Evolutionary conservation across 1,140 invertebrate genomes (phyloP), one percentile per base, ranked within the genome.

Genomic region (Lithobius niger): DNA sequence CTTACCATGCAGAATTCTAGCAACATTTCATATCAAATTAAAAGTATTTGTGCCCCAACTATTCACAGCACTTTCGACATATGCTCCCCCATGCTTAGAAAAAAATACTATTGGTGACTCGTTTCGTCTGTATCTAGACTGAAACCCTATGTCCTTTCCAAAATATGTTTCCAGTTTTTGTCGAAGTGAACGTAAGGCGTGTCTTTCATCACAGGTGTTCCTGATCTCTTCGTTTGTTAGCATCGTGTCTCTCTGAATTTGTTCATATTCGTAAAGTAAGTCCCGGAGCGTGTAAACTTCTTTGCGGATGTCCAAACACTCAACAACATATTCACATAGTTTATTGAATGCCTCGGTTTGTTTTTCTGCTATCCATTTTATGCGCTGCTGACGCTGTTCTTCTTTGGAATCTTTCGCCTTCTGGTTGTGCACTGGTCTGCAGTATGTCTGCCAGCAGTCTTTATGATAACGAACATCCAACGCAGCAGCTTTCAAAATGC

Each of bases 1-100:
- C 27, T 52, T 52, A 31, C 25, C 27, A 26, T 52, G 51, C n/a
- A 45, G 2, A 40, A 45, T 52, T 52, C 36, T 52, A 10, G 26
- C 51, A 52, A 28, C 27, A 52, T 52, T 52, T 3, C 18, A 28
- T 18, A 52, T 52, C 51, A 52, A 52, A 42, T 52, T 45, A 18
- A 24, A 40, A 2, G 3, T 52, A 28, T 52, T 28, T 6, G 51
- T 52, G 27, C 51, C 27, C 51, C 3, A 31, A n/a, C 51, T 52
- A 52, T 52, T 52, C 27, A 52, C 15, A 16, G 51, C 22, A 52
- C 3, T 52, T 52, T 52, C 51, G 4, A 52, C 51, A 52, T 52
- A 52, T 40, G 27, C 18, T 52, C 4, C 51, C 27, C 51, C 51
- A 24, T 13, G 52, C 31, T 48, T 54, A 43, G 28, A 6, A 21